These are phyloP conservation scores for Pterocles orientalis DNA, from an alignment of 2,113 vertebrate species.

Conservation along the genomic window DNA sequence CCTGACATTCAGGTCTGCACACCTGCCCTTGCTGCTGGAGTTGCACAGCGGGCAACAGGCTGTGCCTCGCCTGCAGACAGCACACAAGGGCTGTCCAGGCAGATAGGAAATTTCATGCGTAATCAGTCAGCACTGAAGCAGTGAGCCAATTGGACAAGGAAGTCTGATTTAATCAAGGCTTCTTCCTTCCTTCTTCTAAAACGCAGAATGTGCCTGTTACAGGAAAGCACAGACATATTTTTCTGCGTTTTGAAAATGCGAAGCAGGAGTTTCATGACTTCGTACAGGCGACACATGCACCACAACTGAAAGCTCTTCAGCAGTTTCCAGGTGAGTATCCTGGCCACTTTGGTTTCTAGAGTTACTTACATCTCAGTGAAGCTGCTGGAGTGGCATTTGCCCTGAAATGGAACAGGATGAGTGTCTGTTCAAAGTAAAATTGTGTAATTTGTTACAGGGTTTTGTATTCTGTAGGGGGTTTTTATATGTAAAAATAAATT, in stretches of 20 bases:
- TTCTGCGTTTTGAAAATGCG: accelerated
- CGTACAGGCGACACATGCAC: accelerated
- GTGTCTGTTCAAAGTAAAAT: neutral
- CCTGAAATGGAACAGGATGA: neutral
- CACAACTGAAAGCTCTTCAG: neutral
- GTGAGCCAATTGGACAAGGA: neutral
- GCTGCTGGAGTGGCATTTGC: neutral
- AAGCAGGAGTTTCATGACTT: neutral
- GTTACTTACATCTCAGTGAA: accelerated
- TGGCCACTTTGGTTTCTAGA: accelerated
- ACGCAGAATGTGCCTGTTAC: neutral
- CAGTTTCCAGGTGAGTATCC: neutral
- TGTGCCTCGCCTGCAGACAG: accelerated
- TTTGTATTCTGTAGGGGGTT: neutral
- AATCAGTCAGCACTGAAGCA: neutral
- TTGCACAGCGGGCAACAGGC: neutral
- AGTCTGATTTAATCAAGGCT: neutral
- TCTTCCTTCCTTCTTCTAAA: slow-evolving; percentile 48
- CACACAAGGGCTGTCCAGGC: neutral
- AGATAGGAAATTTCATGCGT: neutral
- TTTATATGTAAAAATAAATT: neutral
- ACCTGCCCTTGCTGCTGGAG: neutral
- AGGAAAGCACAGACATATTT: neutral
- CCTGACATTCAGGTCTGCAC: neutral
- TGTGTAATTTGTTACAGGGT: neutral